A percentile compares a stretch with the other conserved stretches of the same genome.
phyloP scores from a whole-genome alignment of 2,797 vertebrate species.

The Lutjanus campechanus region DNA sequence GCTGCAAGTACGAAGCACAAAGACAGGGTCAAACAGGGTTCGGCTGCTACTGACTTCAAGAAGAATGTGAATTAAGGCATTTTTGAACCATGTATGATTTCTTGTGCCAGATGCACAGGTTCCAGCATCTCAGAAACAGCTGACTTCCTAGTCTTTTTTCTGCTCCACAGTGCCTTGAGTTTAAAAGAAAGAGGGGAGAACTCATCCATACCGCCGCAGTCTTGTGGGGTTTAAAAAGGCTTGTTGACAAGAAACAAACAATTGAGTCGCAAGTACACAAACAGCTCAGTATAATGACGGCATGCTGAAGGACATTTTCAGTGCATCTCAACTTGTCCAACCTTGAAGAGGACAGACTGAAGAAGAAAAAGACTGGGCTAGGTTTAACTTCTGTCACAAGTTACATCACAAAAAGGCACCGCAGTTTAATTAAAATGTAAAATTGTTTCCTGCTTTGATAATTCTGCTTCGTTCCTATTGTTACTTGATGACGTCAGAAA shows the following conservation, averaged over 20 bases:
- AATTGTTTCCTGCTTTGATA: not conserved
- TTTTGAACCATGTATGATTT: not conserved
- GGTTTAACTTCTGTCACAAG: not conserved
- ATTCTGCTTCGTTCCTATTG: not conserved
- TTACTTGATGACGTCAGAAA: not conserved
- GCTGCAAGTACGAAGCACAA: not conserved
- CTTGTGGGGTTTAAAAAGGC: constrained; percentile 12
- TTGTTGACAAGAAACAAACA: constrained; percentile 40
- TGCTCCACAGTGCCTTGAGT: not conserved
- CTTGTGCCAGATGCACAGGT: not conserved
- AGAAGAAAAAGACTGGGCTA: not conserved
- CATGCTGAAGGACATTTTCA: constrained; percentile 1
- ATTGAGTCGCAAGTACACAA: constrained; percentile 6
- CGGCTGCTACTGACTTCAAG: not conserved
- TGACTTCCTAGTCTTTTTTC: not conserved
- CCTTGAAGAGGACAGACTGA: not conserved
- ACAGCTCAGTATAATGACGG: not conserved
- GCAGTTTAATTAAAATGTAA: not conserved
- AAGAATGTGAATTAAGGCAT: not conserved
- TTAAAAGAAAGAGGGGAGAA: not conserved
- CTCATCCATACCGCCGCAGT: constrained; percentile 23
- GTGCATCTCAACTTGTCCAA: not conserved
- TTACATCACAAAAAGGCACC: not conserved
- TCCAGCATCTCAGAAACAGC: constrained; percentile 2
- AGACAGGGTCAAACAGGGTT: not conserved